Evolutionary conservation across 1,140 invertebrate species (phyloP), one percentile per base, ranked within the genome.

Genomic region (Eumeta japonica): DNA sequence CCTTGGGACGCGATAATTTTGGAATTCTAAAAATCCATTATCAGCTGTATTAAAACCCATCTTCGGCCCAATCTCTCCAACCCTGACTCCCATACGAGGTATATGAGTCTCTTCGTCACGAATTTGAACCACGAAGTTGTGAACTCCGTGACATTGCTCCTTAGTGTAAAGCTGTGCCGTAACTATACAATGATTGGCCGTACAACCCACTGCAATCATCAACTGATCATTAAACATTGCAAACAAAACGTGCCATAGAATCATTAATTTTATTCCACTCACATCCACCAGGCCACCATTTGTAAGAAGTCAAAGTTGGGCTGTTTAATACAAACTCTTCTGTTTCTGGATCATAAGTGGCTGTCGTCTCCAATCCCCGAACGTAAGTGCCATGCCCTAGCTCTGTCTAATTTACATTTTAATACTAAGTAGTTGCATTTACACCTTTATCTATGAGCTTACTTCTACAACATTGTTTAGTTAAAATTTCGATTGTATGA

Each of bases 221-320:
- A n/a, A n/a, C n/a, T n/a, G n/a, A n/a, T n/a, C n/a, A n/a, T n/a
- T n/a, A n/a, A n/a, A n/a, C n/a, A n/a, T n/a, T n/a, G n/a, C n/a
- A n/a, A n/a, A n/a, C n/a, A n/a, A n/a, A n/a, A n/a, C n/a, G n/a
- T n/a, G n/a, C n/a, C n/a, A n/a, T n/a, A n/a, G n/a, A n/a, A n/a
- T n/a, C n/a, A n/a, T n/a, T n/a, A n/a, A n/a, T n/a, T n/a, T n/a
- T 90, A 51, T 27, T 64, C 17, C 56, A 84, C 87, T 83, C 71
- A 93, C 89, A 81, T 58, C 88, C 87, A 42, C 90, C 91, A 36
- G 90, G 90, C 90, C 91, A 94, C 89, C 91, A 95, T 76, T 96
- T 95, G 46, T 89, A 90, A 0, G 92, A 83, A 3, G 88, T 90
- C 5, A 94, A 58, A 14, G 84, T 89, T 0, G 92, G 93, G 39